phyloP scores from a whole-genome alignment of 2,888 invertebrate species.

The Synanthedon vespiformis region DNA sequence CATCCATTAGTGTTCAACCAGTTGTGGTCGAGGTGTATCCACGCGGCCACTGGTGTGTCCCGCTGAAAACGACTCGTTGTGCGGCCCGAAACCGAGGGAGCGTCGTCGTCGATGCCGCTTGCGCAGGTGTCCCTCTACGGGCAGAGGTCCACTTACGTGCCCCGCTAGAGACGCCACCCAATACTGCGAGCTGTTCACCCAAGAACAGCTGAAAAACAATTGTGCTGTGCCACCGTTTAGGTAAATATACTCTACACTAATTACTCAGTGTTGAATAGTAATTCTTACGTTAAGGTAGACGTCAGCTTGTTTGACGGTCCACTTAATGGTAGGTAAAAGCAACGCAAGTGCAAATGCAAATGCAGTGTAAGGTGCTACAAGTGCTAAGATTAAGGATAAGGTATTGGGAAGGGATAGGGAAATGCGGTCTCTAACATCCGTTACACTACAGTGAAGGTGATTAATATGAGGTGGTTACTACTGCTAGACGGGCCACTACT shows the following conservation, averaged over 20 bases:
- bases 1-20: slow-evolving; percentile 70
- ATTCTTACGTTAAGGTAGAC: too few species aligned
- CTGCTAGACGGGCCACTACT: too few species aligned
- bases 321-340: too few species aligned
- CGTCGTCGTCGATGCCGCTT: slow-evolving; percentile 66
- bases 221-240: slow-evolving; percentile 69
- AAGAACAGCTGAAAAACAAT: slow-evolving; percentile 53
- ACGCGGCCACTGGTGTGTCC: slow-evolving; percentile 67
- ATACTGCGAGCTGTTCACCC: slow-evolving; percentile 54
- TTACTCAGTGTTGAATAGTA: too few species aligned
- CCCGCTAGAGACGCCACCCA: slow-evolving; percentile 18
- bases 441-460: too few species aligned
- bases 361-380: too few species aligned
- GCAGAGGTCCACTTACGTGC: slow-evolving; percentile 6
- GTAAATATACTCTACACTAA: slow-evolving; percentile 5
- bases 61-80: slow-evolving; percentile 55
- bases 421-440: too few species aligned
- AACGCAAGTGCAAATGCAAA: too few species aligned
- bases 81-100: slow-evolving; percentile 65
- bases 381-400: too few species aligned
- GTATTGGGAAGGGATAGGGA: too few species aligned
- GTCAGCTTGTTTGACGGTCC: too few species aligned
- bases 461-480: too few species aligned
- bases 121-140: slow-evolving; percentile 23
- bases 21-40: slow-evolving; percentile 71